Evolutionary conservation across 2,113 vertebrate species (phyloP), one percentile per base, ranked within the genome.

Genomic region (Connochaetes taurinus): DNA sequence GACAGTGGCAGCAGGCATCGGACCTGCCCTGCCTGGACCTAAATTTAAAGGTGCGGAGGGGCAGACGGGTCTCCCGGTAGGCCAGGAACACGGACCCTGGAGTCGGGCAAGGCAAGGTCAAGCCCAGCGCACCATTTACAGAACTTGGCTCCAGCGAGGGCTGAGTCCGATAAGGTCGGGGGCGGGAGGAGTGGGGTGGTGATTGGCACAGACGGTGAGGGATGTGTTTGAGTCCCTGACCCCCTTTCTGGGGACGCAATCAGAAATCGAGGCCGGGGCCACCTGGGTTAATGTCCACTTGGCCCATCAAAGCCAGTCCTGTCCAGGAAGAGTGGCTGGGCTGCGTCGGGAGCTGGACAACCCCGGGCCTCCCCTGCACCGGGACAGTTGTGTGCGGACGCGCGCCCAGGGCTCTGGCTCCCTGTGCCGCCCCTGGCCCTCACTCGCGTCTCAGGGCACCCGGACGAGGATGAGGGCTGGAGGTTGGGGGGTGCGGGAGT

Each of bases 361-460:
- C 36, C 36, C 12, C 1, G 6, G 71, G 36, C 67, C 0, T 25
- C 36, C 21, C 67, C 19, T 1, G n/a, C 11, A 2, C 11, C 1
- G 2, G 67, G 67, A 17, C 67, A 13, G 67, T 23, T 5, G n/a
- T 12, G 33, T 67, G 16, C 0, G 8, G 64, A 36, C 1, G 9
- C 2, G 17, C 17, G 33, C 9, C 17, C 0, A 0, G 36, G 36
- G 21, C 67, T 40, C 36, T 3, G 11, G 67, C 21, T 74, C 21
- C 71, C 71, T 14, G 71, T 27, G 36, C 67, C 13, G 36, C 21
- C 67, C 67, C 21, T 12, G 67, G n/a, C 23, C 36, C 71, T 74
- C 71, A 43, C 67, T 13, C 21, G 4, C 17, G 1, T 40, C 67
- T 74, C 36, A 25, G 36, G 67, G 36, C 36, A 6, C 36, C 67